These are phyloP conservation scores for Apocheima hispidaria DNA, from an alignment of 2,888 invertebrate genomes.

Conservation along the genomic window DNA sequence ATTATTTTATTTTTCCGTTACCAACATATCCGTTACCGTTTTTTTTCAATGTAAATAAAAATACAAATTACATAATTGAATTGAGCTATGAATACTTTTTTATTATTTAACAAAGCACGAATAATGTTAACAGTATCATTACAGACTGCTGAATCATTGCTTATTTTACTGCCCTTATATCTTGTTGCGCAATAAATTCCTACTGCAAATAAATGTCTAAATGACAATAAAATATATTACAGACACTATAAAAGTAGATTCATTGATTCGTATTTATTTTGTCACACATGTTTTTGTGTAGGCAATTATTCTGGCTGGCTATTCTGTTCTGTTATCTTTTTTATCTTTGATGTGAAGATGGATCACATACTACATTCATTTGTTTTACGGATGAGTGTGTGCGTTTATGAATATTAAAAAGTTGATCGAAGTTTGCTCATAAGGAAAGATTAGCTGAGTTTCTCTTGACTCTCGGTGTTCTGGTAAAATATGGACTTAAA, in stretches of 20 bases:
- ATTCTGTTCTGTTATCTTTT: conserved; percentile 12
- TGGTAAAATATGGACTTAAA: conserved; percentile 7
- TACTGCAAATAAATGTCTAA: conserved; percentile 33
- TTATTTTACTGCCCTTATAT: conserved; percentile 25
- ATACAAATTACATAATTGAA: no score
- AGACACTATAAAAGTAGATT: conserved; percentile 33
- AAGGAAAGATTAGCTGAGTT: conserved; percentile 49
- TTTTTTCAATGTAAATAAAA: no score
- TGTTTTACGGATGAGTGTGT: conserved; percentile 42
- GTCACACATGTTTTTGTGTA: conserved; percentile 18
- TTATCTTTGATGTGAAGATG: conserved; percentile 22
- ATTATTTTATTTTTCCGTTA: no score
- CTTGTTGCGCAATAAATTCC: conserved; percentile 34
- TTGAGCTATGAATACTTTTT: no score
- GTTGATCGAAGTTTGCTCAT: conserved; percentile 56
- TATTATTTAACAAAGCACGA: no score
- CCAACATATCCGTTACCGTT: no score
- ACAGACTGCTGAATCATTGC: conserved; percentile 23
- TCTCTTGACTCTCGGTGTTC: conserved; percentile 12
- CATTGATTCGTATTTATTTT: conserved; percentile 29
- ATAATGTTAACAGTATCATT: neutral
- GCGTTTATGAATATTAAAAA: conserved; percentile 56
- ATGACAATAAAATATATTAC: conserved; percentile 34
- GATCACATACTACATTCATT: conserved; percentile 43
- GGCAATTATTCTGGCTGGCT: conserved; percentile 18